Evolutionary conservation across 2,888 invertebrate genomes (phyloP), one percentile per base, ranked within the genome.

Genomic region (Dolomedes plantarius): DNA sequence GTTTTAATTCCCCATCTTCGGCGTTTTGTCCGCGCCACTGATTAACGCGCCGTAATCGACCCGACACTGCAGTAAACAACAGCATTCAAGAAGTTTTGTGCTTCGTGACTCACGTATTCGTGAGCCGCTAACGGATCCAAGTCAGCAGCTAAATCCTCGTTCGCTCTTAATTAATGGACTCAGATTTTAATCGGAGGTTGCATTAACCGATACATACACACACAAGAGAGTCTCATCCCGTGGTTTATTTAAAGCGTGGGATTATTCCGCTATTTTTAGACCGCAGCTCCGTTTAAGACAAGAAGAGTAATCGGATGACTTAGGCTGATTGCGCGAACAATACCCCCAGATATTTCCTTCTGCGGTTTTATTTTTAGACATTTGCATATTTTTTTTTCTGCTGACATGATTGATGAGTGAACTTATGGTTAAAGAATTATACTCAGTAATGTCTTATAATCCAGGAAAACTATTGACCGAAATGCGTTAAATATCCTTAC

Each of bases 101-200:
- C 16, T 46, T 46, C 41, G 41, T 23, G 56, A 56, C 23, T 56
- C 56, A 56, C 56, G 56, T 16, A 23, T 23, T 16, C 56, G 56
- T 56, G 56, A 56, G 7, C 1, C 23, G 56, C 56, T 56, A 56
- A 56, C 56, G 56, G 56, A 56, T 56, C 23, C 56, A 23, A 56
- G 23, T 56, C 56, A 56, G 56, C 56, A 56, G 56, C 56, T 23
- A 7, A 5, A 23, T 56, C 2, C 56, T 56, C 56, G 56, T 56
- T 56, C 56, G 5, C 23, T 56, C 23, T 23, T 56, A 56, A 56
- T 56, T 56, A 56, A 56, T 56, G 56, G 41, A 56, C 23, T 23
- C 23, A 56, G 56, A 56, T 56, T 56, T 56, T 16, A 46, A 56
- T 56, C 56, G 56, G 13, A 23, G 23, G 56, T 23, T 56, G 56